Evolutionary conservation across 2,113 vertebrate species (phyloP), one percentile per base, ranked within the genome.

Genomic region (Casuarius casuarius): DNA sequence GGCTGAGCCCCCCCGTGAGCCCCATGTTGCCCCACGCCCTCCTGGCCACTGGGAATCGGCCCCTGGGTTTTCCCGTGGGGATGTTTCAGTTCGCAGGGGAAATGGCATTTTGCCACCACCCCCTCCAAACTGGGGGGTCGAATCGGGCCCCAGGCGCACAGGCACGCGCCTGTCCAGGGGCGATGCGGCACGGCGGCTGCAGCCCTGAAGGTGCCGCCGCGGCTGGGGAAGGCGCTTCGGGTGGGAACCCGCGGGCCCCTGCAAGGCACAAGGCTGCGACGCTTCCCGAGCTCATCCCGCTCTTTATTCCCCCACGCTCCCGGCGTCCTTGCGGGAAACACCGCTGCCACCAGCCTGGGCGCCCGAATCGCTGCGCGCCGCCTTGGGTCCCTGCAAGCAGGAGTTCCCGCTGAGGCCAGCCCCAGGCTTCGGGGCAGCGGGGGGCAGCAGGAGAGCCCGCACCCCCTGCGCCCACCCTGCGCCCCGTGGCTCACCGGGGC

Each of bases 1-100:
- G 44, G 56, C 74, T 10, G 71, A 79, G 77, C 52, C 49, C 42
- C 81, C 46, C 68, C 0, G 0, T 4, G 35, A 90, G 65, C 5
- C 59, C 52, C 0, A 2, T 0, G 0, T 21, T 0, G 0, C 9
- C 52, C 46, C 33, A 31, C 5, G 5, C 10, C 13, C 42, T 81
- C 31, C 62, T 44, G 6, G 12, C 56, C 23, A 25, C n/a, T 10
- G 26, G 33, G 48, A 51, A 35, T 28, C 10, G 35, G 14, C 22
- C 49, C 40, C 25, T 0, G 0, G 17, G 2, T 21, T 90, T 81
- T 74, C 48, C 83, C 23, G 21, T 13, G 19, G 44, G 56, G 12
- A 16, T 28, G 18, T 49, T 86, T 73, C 21, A 10, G 2, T 71
- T 26, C 8, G 2, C 0, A 2, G 12, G 48, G n/a, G 67, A 75